Percentiles rank a stretch among this genome's conserved stretches.
These are phyloP conservation scores for Nematolebias whitei DNA, from an alignment of 2,113 vertebrate species.

Conservation along the genomic window DNA sequence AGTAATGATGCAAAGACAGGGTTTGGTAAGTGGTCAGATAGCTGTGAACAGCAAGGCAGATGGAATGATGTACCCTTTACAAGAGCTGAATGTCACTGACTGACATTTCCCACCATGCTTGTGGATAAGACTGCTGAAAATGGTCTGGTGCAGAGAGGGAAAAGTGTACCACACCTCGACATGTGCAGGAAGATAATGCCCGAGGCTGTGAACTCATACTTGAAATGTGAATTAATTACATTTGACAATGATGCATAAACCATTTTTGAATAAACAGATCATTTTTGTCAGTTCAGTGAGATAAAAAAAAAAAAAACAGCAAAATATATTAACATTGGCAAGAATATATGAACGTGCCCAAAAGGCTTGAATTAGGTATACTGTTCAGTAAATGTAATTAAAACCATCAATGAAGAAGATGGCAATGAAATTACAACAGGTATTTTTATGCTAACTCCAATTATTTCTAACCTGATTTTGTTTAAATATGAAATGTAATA, in stretches of 20 bases:
- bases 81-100: constrained; percentile 75
- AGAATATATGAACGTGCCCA: background rate
- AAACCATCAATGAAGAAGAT: background rate
- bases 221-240: background rate
- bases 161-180: constrained; percentile 15
- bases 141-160: constrained; percentile 35
- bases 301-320: background rate
- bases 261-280: background rate
- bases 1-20: constrained; percentile 67
- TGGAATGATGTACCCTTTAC: constrained; percentile 78
- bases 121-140: constrained; percentile 59
- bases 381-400: background rate
- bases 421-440: background rate
- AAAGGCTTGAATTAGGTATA: background rate
- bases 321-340: background rate
- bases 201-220: background rate
- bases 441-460: background rate
- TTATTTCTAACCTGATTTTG: too few relatives aligned
- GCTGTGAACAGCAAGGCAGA: constrained; percentile 67
- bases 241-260: background rate
- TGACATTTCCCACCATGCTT: constrained; percentile 68
- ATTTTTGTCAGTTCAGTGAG: background rate
- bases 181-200: constrained; percentile 1
- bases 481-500: too few relatives aligned
- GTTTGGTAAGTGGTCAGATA: constrained; percentile 72